Evolutionary conservation across 1,140 invertebrate species (phyloP).

Genomic region (Brachionus koreanus): DNA sequence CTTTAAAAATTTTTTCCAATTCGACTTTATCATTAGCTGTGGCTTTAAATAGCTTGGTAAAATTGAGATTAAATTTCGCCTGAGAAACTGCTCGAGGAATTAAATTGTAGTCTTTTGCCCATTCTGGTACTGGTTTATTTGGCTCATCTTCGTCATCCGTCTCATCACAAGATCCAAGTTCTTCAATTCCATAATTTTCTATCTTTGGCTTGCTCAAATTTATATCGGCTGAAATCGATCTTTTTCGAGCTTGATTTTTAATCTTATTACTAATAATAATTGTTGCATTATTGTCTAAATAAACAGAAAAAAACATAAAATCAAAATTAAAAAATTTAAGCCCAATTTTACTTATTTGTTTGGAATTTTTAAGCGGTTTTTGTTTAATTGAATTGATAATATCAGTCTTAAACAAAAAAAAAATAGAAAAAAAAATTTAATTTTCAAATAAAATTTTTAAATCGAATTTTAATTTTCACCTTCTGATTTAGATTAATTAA

Average conservation of each 20-base stretch:
- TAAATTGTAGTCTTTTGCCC: not conserved
- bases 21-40: not conserved
- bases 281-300: not conserved
- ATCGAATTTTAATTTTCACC: not conserved
- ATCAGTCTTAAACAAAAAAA: not conserved
- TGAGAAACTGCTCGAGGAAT: not conserved
- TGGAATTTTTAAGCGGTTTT: not conserved
- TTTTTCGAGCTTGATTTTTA: not conserved
- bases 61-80: not conserved
- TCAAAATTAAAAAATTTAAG: not conserved
- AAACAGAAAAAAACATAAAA: not conserved
- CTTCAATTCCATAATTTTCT: slow-evolving; percentile 17
- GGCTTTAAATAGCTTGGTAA: slow-evolving; percentile 23
- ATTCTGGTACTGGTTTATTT: slow-evolving; percentile 33
- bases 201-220: not conserved
- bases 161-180: slow-evolving; percentile 10
- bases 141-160: slow-evolving; percentile 43
- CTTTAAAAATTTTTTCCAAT: slow-evolving; percentile 23
- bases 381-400: not conserved
- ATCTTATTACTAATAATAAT: not conserved
- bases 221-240: not conserved
- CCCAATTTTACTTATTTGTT: not conserved
- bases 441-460: too few species aligned
- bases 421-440: not conserved
- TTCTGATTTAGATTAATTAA: not conserved